A percentile compares a stretch with the other conserved stretches of the same genome.
Conservation (phyloP, 2,888 invertebrate genomes). For the Ceriagrion tenellum region DNA sequence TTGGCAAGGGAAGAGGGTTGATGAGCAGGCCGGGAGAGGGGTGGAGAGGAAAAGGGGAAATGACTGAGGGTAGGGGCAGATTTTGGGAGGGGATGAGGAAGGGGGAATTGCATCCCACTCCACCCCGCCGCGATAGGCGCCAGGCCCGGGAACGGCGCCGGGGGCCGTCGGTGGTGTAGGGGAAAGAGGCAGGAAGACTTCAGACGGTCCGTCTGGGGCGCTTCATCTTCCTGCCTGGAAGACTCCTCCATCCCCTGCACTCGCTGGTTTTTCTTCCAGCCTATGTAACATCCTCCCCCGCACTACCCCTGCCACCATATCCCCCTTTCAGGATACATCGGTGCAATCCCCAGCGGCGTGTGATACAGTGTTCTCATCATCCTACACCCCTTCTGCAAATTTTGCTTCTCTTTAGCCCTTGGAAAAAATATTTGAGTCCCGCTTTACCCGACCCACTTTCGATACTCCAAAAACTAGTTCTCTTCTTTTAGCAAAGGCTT, state of each 20-base stretch:
- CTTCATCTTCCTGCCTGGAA: conserved; percentile 32
- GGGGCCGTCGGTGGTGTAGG: background rate
- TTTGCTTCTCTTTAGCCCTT: too few species aligned
- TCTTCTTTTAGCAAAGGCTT: too few species aligned
- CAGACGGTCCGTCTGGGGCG: conserved; percentile 55
- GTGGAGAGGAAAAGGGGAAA: too few species aligned
- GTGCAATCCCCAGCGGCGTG: background rate
- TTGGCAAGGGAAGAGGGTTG: background rate
- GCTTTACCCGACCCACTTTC: too few species aligned
- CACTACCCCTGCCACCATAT: too few species aligned
- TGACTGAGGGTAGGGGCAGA: too few species aligned
- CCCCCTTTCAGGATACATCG: too few species aligned
- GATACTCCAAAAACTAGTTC: too few species aligned
- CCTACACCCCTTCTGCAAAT: background rate
- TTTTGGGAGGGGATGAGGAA: background rate
- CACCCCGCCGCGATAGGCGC: conserved; percentile 29
- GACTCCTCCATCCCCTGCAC: background rate
- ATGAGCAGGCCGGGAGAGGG: background rate
- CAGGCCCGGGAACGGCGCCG: conserved; percentile 51
- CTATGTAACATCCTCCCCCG: background rate
- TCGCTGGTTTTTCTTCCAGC: background rate
- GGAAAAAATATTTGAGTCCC: too few species aligned
- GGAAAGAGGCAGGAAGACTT: background rate
- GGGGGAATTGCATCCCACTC: background rate
- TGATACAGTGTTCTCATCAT: background rate